phyloP scores from a whole-genome alignment of 2,113 vertebrate genomes.

The Pituophis catenifer region DNA sequence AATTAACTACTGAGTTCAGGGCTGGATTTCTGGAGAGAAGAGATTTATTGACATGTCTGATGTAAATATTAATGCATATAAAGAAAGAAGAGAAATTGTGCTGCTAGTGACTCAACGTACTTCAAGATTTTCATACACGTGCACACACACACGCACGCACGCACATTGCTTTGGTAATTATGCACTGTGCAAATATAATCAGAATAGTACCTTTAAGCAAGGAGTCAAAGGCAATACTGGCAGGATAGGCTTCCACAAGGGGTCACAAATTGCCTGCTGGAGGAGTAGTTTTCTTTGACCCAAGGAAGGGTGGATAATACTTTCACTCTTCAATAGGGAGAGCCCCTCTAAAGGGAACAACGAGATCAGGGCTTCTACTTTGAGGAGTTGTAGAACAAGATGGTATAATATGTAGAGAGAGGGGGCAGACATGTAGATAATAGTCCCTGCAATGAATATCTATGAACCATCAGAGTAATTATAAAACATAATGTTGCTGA shows the following conservation, averaged over 20 bases:
- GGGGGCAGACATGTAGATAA: no score
- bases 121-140: neutral
- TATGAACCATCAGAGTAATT: neutral
- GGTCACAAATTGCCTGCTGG: neutral
- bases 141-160: no score
- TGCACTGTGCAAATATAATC: neutral
- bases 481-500: neutral
- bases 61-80: neutral
- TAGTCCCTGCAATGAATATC: neutral
- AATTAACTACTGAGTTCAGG: neutral
- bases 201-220: neutral
- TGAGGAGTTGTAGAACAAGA: neutral
- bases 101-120: neutral
- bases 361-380: neutral
- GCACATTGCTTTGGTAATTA: neutral
- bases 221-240: neutral
- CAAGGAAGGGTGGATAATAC: neutral
- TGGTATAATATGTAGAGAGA: neutral
- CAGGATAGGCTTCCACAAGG: neutral
- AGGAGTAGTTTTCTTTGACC: neutral
- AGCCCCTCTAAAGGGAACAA: neutral
- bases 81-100: neutral
- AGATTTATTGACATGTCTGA: neutral
- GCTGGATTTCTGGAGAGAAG: neutral
- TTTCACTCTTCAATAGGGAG: neutral